Evolutionary conservation across 2,888 invertebrate genomes (phyloP).

Genomic region (Orthosia cruda): DNA sequence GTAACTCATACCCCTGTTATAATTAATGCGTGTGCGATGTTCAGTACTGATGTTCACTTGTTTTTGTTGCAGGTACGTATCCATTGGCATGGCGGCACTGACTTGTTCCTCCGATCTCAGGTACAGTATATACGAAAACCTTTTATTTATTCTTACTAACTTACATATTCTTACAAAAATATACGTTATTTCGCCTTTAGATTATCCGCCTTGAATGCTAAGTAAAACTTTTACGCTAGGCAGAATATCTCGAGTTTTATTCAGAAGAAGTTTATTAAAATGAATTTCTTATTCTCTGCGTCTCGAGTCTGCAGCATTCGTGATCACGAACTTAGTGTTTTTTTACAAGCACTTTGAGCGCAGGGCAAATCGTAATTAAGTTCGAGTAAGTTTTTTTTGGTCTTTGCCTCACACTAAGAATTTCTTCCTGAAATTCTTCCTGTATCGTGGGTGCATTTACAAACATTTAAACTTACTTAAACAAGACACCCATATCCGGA

Average conservation of each 20-base stretch:
- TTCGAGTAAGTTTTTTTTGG: constrained; percentile 4
- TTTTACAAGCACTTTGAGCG: constrained; percentile 38
- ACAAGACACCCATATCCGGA: no score
- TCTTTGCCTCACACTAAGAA: no score
- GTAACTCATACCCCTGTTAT: constrained; percentile 40
- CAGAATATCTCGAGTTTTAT: constrained; percentile 46
- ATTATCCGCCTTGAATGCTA: constrained; percentile 11
- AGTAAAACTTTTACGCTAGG: constrained; percentile 37
- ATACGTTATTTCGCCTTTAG: constrained; percentile 17
- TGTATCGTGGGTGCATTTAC: no score
- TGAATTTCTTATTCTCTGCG: constrained; percentile 31
- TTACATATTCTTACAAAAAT: constrained; percentile 10
- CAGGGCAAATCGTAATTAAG: constrained; percentile 39
- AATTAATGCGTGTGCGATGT: constrained; percentile 52
- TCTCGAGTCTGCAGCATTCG: constrained; percentile 51
- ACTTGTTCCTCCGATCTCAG: constrained; percentile 58
- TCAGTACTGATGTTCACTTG: constrained; percentile 53
- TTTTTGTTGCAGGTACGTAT: constrained; percentile 81
- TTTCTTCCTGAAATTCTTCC: no score
- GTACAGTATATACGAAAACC: constrained; percentile 51
- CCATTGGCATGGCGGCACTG: constrained; percentile 57
- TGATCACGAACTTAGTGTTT: constrained; percentile 48
- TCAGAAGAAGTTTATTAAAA: constrained; percentile 55
- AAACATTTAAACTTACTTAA: no score
- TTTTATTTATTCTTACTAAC: constrained; percentile 24